These are phyloP conservation scores for Polymixis lichenea DNA, from an alignment of 2,888 invertebrate species.

Conservation along the genomic window DNA sequence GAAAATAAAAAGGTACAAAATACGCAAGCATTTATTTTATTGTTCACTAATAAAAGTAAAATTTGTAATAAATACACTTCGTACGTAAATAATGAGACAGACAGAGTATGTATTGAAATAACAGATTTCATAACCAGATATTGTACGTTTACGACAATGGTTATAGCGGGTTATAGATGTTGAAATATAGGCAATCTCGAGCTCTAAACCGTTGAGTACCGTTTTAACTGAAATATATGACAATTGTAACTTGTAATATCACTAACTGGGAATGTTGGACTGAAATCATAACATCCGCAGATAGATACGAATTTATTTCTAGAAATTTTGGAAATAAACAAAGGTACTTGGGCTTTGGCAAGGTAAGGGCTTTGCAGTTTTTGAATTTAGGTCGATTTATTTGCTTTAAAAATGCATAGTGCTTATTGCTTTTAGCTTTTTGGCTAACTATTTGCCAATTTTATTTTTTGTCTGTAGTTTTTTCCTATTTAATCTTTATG, in stretches of 20 bases:
- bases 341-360: no score
- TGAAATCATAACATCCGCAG: neutral
- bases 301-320: conserved; percentile 2
- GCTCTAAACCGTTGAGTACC: conserved; percentile 26
- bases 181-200: conserved; percentile 41
- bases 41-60: conserved; percentile 12
- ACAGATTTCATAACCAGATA: conserved; percentile 28
- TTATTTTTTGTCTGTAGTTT: neutral
- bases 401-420: neutral
- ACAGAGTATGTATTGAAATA: conserved; percentile 8
- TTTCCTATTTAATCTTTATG: no score
- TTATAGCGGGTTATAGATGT: conserved; percentile 28
- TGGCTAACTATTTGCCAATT: neutral
- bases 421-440: neutral
- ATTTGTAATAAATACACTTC: conserved; percentile 11
- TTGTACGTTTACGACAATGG: conserved; percentile 41
- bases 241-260: conserved; percentile 28
- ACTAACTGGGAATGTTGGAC: conserved; percentile 15
- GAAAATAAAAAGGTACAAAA: neutral
- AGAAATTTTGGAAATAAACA: neutral
- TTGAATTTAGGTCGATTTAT: neutral
- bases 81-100: neutral
- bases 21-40: conserved; percentile 27
- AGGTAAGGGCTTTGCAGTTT: no score
- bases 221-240: conserved; percentile 24